phyloP scores from a whole-genome alignment of 2,113 vertebrate genomes.

The Melospiza georgiana region DNA sequence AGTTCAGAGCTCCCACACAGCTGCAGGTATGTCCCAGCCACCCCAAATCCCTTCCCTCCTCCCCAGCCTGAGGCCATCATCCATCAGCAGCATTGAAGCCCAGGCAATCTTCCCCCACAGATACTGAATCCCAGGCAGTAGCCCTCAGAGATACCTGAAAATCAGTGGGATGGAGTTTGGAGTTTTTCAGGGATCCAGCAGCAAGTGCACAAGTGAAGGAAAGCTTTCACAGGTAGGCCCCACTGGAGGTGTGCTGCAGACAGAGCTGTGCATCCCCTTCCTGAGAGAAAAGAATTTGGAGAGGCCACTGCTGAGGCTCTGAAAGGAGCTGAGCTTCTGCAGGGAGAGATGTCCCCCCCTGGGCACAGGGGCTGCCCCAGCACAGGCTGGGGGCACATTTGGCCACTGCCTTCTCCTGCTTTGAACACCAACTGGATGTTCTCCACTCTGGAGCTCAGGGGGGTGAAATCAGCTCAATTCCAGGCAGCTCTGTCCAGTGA shows the following conservation, averaged over 20 bases:
- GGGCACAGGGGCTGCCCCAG: background rate
- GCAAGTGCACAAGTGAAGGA: background rate
- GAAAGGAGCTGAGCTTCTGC: accelerated
- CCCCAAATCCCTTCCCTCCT: background rate
- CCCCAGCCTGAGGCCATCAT: background rate
- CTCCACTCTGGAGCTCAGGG: too few species aligned
- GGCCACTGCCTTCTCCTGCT: background rate
- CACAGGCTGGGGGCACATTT: accelerated
- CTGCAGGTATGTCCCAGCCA: too few species aligned
- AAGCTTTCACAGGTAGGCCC: background rate
- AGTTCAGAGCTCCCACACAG: too few species aligned
- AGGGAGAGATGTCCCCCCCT: accelerated
- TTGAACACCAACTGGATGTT: background rate
- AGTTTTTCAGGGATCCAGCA: background rate
- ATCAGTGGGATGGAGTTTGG: too few species aligned
- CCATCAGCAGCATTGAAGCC: background rate
- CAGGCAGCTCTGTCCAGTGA: too few species aligned
- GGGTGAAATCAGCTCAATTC: background rate
- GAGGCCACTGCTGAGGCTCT: background rate
- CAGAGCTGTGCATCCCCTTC: background rate
- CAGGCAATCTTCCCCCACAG: background rate
- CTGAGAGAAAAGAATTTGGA: background rate
- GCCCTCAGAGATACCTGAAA: background rate
- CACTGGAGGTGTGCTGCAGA: background rate
- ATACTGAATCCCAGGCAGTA: background rate